Evolutionary conservation across 2,113 vertebrate species (phyloP).

Genomic region (Cavia porcellus): DNA sequence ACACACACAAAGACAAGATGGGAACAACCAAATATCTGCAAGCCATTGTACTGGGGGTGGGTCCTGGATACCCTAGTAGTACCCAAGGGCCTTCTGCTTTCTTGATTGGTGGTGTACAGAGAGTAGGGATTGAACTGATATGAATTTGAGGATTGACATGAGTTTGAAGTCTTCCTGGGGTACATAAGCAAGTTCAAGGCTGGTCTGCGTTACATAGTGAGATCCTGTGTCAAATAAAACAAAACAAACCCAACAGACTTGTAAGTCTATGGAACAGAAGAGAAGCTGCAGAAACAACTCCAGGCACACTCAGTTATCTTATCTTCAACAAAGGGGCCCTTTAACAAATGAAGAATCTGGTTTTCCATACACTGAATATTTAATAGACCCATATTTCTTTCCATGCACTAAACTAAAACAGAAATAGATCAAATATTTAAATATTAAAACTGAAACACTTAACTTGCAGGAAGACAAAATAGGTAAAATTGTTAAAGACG

Average conservation of each 20-base stretch:
- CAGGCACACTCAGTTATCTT: neutral
- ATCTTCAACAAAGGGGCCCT: neutral
- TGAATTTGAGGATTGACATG: neutral
- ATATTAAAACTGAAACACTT: neutral
- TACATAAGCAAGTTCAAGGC: neutral
- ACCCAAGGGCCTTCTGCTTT: neutral
- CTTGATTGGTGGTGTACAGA: neutral
- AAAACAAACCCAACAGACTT: neutral
- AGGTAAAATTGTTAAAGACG: neutral
- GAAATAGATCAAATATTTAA: neutral
- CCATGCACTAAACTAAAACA: neutral
- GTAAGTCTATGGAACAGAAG: neutral
- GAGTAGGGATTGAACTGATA: too few relatives aligned
- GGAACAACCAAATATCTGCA: too few relatives aligned
- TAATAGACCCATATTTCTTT: neutral
- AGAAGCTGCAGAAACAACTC: neutral
- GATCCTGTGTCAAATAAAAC: neutral
- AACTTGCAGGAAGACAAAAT: neutral
- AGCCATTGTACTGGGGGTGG: neutral
- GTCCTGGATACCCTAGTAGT: neutral
- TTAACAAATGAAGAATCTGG: neutral
- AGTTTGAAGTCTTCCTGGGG: neutral
- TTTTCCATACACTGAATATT: neutral
- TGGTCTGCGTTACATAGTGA: neutral
- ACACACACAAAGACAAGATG: neutral